Percentiles rank a stretch among this genome's conserved stretches.
Conservation (phyloP, 1,140 invertebrate species). For the Aphelenchoides fujianensis region DNA sequence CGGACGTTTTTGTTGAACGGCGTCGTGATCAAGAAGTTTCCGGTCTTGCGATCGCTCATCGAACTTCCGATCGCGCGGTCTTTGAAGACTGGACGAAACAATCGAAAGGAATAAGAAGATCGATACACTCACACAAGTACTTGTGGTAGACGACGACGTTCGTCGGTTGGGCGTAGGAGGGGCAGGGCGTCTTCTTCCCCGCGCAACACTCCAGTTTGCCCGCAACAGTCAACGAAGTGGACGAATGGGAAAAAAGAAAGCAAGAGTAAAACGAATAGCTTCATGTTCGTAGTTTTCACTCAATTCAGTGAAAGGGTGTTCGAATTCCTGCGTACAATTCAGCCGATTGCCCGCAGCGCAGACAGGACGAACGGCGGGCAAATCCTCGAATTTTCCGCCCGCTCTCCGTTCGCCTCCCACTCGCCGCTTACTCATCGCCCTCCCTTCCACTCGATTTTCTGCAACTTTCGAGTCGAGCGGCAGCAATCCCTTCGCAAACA, state of each 20-base stretch:
- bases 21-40: neutral
- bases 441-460: too few species aligned
- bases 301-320: too few species aligned
- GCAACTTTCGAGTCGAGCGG: too few species aligned
- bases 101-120: too few species aligned
- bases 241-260: too few species aligned
- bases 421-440: neutral
- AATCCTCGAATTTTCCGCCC: neutral
- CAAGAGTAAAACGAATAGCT: too few species aligned
- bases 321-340: too few species aligned
- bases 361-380: neutral
- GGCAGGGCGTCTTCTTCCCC: neutral
- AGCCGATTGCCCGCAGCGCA: too few species aligned
- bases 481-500: neutral
- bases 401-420: neutral
- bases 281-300: too few species aligned
- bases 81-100: too few species aligned
- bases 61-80: neutral
- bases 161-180: neutral
- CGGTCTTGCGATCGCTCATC: neutral
- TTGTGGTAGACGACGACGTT: neutral
- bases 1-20: neutral
- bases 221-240: constrained; percentile 7
- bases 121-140: too few species aligned
- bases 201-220: constrained; percentile 8